phyloP scores from a whole-genome alignment of 2,888 invertebrate species.

The Papilio gigon region DNA sequence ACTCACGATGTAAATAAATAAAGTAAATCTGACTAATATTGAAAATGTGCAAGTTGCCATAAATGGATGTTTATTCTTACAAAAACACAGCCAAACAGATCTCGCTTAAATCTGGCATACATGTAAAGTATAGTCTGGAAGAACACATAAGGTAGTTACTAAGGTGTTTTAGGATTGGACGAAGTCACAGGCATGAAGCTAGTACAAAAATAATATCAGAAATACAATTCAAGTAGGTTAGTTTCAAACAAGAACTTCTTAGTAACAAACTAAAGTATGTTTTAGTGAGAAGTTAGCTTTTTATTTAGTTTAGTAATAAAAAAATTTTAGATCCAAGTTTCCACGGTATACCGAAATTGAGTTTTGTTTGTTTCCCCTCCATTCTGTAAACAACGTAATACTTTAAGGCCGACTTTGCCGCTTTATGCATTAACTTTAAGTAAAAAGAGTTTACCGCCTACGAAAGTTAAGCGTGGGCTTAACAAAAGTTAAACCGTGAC shows the following conservation, averaged over 20 bases:
- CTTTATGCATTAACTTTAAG: slow-evolving; percentile 33
- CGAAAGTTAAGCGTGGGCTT: slow-evolving; percentile 7
- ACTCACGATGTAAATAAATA: too few species aligned
- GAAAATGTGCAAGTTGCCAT: too few species aligned
- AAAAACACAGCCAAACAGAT: too few species aligned
- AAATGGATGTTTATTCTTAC: too few species aligned
- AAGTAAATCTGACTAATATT: too few species aligned
- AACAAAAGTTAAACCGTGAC: slow-evolving; percentile 13
- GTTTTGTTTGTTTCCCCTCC: slow-evolving; percentile 24
- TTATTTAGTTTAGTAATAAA: slow-evolving; percentile 22
- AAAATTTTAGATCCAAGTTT: slow-evolving; percentile 9
- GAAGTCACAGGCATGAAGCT: too few species aligned
- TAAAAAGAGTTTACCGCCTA: slow-evolving; percentile 24
- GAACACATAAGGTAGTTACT: too few species aligned
- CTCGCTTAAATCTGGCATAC: too few species aligned
- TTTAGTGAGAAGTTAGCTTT: neutral
- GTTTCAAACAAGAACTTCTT: neutral
- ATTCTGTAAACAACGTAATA: slow-evolving; percentile 21
- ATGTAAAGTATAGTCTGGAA: too few species aligned
- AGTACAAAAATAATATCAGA: neutral
- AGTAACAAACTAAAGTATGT: slow-evolving; percentile 4
- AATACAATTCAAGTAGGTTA: neutral
- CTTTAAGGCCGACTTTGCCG: slow-evolving; percentile 30
- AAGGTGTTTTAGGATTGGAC: too few species aligned
- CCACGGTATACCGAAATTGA: slow-evolving; percentile 7